Evolutionary conservation across 23 tunicate species (phyloP).

Genomic region (Halocynthia aurantium): DNA sequence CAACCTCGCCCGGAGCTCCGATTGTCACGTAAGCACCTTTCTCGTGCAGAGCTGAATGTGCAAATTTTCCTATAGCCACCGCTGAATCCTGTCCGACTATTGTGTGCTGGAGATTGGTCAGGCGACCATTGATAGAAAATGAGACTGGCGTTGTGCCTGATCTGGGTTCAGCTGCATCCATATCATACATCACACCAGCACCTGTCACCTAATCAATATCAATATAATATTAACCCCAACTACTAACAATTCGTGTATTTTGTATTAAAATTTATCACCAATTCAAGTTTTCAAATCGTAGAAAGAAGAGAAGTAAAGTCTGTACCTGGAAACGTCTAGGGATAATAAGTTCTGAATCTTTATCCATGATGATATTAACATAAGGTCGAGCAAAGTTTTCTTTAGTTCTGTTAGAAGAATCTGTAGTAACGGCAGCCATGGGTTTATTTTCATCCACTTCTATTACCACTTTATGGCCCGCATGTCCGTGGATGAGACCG

Average conservation of each 20-base stretch:
- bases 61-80: slow-evolving; percentile 6
- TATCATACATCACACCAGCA: background rate
- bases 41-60: slow-evolving; percentile 24
- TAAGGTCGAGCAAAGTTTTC: slow-evolving; percentile 13
- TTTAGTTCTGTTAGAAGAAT: background rate
- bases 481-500: slow-evolving; percentile 8
- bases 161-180: background rate
- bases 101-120: slow-evolving; percentile 17
- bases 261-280: too few relatives aligned
- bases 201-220: background rate
- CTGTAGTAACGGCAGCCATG: background rate
- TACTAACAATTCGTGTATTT: too few relatives aligned
- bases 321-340: background rate
- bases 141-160: background rate
- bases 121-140: slow-evolving; percentile 21
- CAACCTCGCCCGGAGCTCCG: slow-evolving; percentile 12
- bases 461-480: slow-evolving; percentile 4
- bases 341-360: slow-evolving; percentile 14
- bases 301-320: too few relatives aligned
- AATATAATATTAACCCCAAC: too few relatives aligned
- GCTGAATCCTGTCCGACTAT: slow-evolving; percentile 4
- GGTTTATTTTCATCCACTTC: slow-evolving; percentile 17
- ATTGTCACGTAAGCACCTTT: slow-evolving; percentile 24
- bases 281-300: too few relatives aligned
- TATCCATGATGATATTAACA: slow-evolving; percentile 15